Base-by-base conservation (phyloP, 2,888 invertebrate genomes). In the Cancer borealis region DNA sequence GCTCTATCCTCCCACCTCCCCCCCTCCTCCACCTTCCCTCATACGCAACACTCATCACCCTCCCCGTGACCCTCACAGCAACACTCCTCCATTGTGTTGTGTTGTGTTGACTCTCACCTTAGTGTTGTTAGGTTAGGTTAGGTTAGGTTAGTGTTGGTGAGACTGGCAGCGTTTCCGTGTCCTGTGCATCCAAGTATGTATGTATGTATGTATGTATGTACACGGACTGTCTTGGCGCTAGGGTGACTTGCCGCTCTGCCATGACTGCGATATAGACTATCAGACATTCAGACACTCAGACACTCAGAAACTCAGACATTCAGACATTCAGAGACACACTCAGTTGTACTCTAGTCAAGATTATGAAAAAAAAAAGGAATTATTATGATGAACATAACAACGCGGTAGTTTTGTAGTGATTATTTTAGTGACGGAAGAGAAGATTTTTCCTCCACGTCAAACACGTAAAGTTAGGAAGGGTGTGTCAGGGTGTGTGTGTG, bases 241-340 rank as follows among this genome's bases (percentile, higher is more conserved):
- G 14, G 54, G 54, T 54, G 54, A 54, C 54, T 54, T 54, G 54
- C 54, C 54, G 12, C 54, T 17, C 54, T 54, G 14, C 14, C 17
- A 17, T 12, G 17, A 17, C 54, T 54, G 54, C 12, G 54, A 17
- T 12, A 17, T 2, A 17, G 12, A 54, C 54, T n/a, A n/a, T 30
- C 66, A 54, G 49, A 90, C 89, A 47, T 54, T n/a, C 54, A 49
- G 47, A 90, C 90, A 90, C 90, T 47, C 54, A 91, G n/a, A 49
- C 89, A 49, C 89, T 30, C 66, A 54, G 49, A 90, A 49, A 47
- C 90, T n/a, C 54, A 49, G 47, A 90, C 90, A 90, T 49, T 47
- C 91, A 66, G n/a, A 66, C 60, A 91, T 39, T 21, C 66, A 45
- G 12, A 14, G 39, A 91, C 91, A 91, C 54, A 54, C 49, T 49